phyloP scores from a whole-genome alignment of 2,113 vertebrate genomes.

The Ciconia stormi region DNA sequence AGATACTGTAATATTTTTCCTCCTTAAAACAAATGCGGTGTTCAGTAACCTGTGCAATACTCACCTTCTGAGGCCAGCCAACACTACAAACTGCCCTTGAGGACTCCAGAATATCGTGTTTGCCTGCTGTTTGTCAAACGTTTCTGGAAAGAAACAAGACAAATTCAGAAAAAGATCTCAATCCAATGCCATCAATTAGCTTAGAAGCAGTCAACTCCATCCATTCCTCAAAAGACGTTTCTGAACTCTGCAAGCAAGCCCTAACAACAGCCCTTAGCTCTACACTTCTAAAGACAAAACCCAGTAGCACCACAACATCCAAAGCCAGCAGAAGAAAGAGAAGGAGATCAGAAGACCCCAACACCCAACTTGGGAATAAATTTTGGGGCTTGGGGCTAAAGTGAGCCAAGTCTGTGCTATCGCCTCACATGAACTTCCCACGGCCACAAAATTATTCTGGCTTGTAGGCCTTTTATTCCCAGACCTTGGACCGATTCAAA shows the following conservation, averaged over 20 bases:
- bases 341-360: background rate
- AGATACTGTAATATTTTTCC: background rate
- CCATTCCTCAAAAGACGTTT: background rate
- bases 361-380: background rate
- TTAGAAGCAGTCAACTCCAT: background rate
- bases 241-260: background rate
- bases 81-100: constrained; percentile 94
- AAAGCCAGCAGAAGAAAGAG: background rate
- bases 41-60: constrained; percentile 15
- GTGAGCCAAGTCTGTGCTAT: background rate
- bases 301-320: background rate
- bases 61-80: constrained; percentile 95
- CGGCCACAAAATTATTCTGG: background rate
- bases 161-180: background rate
- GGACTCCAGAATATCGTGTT: constrained; percentile 99
- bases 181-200: background rate
- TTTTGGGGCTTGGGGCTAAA: background rate
- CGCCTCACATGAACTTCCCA: background rate
- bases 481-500: background rate
- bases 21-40: background rate
- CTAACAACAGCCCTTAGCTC: background rate
- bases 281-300: background rate
- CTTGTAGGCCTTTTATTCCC: background rate
- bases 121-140: constrained; percentile 97
- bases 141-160: constrained; percentile 75